Percentiles rank a stretch among this genome's conserved stretches.
phyloP scores from a whole-genome alignment of 2,888 invertebrate genomes.

The Drosophila hamatofila region DNA sequence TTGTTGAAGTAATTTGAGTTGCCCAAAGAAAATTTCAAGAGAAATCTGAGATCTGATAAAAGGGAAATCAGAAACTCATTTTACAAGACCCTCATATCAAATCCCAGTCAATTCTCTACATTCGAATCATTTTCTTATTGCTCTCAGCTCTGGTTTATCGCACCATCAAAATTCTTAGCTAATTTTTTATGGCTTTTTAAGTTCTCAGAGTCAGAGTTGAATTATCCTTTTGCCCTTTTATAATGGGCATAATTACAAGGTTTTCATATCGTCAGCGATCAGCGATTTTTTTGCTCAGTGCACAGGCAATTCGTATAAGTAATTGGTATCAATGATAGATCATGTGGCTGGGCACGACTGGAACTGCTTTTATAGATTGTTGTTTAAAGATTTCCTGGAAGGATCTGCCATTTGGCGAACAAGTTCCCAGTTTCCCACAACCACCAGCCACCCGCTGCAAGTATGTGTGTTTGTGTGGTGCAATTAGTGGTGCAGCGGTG shows the following conservation, averaged over 20 bases:
- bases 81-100: neutral
- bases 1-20: neutral
- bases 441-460: neutral
- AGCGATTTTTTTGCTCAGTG: conserved; percentile 34
- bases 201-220: conserved; percentile 4
- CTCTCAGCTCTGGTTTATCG: neutral
- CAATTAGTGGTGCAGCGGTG: conserved; percentile 41
- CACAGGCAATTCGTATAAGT: conserved; percentile 35
- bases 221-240: neutral
- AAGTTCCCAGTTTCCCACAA: conserved; percentile 5
- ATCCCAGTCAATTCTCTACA: neutral
- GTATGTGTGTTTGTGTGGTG: conserved; percentile 15
- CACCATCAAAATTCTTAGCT: neutral
- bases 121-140: neutral
- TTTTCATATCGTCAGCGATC: conserved; percentile 1
- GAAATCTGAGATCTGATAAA: neutral
- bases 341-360: conserved; percentile 49
- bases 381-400: conserved; percentile 38
- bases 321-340: conserved; percentile 59
- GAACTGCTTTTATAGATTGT: conserved; percentile 29
- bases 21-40: neutral
- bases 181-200: conserved; percentile 13
- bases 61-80: neutral
- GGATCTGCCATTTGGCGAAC: conserved; percentile 31
- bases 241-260: neutral